phyloP scores from a whole-genome alignment of 2,113 vertebrate species.

The Scatophagus argus region DNA sequence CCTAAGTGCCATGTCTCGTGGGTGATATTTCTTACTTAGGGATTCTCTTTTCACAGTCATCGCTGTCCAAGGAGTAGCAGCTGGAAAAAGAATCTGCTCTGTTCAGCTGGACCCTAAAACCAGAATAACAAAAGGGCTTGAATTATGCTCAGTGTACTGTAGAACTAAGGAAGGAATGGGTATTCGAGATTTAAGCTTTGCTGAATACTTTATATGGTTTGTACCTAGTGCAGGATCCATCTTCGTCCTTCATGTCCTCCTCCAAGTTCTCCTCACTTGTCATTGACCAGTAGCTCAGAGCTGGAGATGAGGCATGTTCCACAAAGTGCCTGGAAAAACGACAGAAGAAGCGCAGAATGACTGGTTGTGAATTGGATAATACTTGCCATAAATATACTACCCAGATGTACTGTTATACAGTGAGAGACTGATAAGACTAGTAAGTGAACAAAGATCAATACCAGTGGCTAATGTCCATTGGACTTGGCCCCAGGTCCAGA shows the following conservation, averaged over 20 bases:
- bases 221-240: conserved; percentile 57
- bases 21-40: conserved; percentile 61
- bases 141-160: neutral
- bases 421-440: neutral
- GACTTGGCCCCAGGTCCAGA: conserved; percentile 51
- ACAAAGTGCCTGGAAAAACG: conserved; percentile 43
- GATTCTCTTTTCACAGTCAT: conserved; percentile 70
- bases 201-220: conserved; percentile 14
- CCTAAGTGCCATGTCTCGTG: neutral
- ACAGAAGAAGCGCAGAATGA: neutral
- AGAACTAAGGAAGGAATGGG: no score
- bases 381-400: neutral
- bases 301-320: conserved; percentile 41
- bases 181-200: neutral
- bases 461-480: conserved; percentile 62
- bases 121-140: neutral
- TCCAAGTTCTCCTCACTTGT: conserved; percentile 18
- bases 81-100: conserved; percentile 73
- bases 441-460: conserved; percentile 29
- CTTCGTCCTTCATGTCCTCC: neutral
- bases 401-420: neutral
- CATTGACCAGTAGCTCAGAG: conserved; percentile 66
- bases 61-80: conserved; percentile 76
- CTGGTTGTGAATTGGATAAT: conserved; percentile 6
- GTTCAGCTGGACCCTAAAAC: conserved; percentile 62